A percentile compares a stretch with the other conserved stretches of the same genome.
phyloP scores from a whole-genome alignment of 2,113 vertebrate species.

The Cercopithecus mona region DNA sequence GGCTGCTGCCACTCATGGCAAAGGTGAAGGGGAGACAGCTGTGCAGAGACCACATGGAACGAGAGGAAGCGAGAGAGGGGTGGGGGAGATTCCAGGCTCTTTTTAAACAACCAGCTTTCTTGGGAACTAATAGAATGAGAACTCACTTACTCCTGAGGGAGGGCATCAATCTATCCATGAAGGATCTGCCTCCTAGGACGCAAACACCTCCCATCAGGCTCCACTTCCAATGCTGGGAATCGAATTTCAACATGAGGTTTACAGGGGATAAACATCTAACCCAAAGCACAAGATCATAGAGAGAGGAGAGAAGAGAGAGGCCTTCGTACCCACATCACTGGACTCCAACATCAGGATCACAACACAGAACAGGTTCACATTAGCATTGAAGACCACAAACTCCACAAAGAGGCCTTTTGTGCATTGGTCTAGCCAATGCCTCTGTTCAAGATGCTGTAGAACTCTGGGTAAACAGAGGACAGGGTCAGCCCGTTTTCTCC shows the following conservation, averaged over 20 bases:
- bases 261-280: not conserved
- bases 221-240: not conserved
- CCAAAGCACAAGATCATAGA: not conserved
- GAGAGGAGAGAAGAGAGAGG: not conserved
- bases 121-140: not conserved
- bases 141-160: not conserved
- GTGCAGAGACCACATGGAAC: not conserved
- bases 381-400: slow-evolving; percentile 76
- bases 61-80: not conserved
- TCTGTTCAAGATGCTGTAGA: slow-evolving; percentile 46
- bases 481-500: not conserved
- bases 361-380: slow-evolving; percentile 76
- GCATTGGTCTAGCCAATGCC: slow-evolving; percentile 72
- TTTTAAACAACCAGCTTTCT: not conserved
- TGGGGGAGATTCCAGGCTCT: not conserved
- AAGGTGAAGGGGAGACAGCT: not conserved
- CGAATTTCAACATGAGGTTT: not conserved
- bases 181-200: not conserved
- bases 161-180: not conserved
- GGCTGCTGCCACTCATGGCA: not conserved
- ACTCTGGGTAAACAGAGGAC: slow-evolving; percentile 33
- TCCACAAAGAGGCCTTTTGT: slow-evolving; percentile 77
- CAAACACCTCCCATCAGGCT: not conserved
- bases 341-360: slow-evolving; percentile 75
- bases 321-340: slow-evolving; percentile 63